phyloP scores from a whole-genome alignment of 2,113 vertebrate genomes.

The Myotis davidii region DNA sequence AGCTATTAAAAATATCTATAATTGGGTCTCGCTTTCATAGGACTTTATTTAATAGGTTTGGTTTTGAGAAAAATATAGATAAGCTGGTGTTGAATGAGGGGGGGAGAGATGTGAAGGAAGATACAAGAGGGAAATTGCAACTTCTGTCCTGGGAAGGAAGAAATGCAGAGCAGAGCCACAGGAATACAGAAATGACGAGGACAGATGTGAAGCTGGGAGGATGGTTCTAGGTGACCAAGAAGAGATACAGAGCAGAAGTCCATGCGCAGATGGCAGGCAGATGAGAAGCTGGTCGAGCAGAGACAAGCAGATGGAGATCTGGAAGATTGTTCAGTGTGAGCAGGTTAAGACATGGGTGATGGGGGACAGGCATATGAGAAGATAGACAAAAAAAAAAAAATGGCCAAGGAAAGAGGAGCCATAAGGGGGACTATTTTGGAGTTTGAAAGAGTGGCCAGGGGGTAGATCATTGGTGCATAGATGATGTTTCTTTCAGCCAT shows the following conservation, averaged over 20 bases:
- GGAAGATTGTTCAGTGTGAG: not conserved
- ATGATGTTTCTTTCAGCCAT: not conserved
- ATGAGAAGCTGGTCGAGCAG: not conserved
- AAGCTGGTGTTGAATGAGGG: not conserved
- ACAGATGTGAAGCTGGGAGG: not conserved
- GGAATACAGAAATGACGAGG: not conserved
- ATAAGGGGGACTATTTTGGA: not conserved
- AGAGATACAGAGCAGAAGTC: not conserved
- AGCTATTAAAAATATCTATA: not conserved
- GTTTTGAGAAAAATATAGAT: not conserved
- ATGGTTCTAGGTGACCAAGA: not conserved
- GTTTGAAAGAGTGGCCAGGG: not conserved
- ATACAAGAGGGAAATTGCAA: not conserved
- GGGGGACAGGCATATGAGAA: not conserved
- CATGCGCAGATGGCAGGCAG: not conserved
- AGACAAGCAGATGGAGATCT: too few relatives aligned
- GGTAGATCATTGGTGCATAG: not conserved
- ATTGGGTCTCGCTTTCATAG: not conserved
- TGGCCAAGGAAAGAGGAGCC: not conserved
- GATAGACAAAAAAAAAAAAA: not conserved
- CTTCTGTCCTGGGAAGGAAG: not conserved
- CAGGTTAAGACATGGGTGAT: not conserved
- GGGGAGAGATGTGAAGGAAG: not conserved
- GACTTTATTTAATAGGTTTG: slow-evolving; percentile 32
- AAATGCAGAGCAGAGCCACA: not conserved